Evolutionary conservation across 2,797 vertebrate species (phyloP).

Genomic region (Poeciliopsis paucimaculata): DNA sequence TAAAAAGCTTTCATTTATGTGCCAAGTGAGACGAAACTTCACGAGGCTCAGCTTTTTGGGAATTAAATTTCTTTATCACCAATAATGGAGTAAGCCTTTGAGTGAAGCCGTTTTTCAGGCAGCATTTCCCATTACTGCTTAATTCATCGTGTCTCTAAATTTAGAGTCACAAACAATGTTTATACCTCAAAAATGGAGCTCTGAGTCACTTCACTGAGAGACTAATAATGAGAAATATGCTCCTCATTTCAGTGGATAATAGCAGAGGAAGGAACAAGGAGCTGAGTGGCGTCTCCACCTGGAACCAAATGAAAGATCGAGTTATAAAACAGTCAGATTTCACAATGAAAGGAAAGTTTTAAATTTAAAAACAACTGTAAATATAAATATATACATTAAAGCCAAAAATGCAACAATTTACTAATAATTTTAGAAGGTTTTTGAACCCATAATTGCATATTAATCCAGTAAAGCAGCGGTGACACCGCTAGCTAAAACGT

Average conservation of each 20-base stretch:
- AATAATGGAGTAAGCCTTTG: not conserved
- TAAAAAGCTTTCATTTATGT: not conserved
- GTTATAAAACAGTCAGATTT: not conserved
- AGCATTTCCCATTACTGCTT: not conserved
- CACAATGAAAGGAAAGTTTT: not conserved
- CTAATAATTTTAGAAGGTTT: not conserved
- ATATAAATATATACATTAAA: not conserved
- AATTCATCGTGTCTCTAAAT: not conserved
- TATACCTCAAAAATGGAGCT: slow-evolving; percentile 11
- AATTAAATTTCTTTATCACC: slow-evolving; percentile 3
- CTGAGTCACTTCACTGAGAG: slow-evolving; percentile 5
- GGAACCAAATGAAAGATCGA: slow-evolving; percentile 6
- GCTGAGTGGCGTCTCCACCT: not conserved
- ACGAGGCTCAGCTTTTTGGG: slow-evolving; percentile 13
- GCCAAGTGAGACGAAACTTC: not conserved
- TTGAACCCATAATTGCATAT: not conserved
- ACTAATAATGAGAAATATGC: slow-evolving; percentile 20
- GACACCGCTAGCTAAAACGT: no score
- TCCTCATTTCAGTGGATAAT: slow-evolving; percentile 12
- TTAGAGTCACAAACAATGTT: not conserved
- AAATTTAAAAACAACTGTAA: no score
- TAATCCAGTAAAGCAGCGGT: no score
- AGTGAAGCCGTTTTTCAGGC: not conserved
- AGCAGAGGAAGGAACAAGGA: slow-evolving; percentile 3
- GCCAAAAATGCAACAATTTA: not conserved